Evolutionary conservation across 2,888 invertebrate genomes (phyloP).

Genomic region (Ditylenchus weischeri): DNA sequence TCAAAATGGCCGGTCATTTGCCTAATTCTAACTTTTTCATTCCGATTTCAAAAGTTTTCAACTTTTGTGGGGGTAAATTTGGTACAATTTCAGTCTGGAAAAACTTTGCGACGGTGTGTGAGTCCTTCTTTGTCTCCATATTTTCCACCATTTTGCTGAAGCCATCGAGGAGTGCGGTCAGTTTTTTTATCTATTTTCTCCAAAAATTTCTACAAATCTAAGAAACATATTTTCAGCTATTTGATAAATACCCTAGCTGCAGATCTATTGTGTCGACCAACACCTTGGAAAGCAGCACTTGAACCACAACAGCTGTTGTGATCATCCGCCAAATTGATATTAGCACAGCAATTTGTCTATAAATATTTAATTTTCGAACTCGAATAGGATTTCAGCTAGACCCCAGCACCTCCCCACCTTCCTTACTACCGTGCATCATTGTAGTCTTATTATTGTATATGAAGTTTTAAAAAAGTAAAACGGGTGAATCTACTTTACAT

Average conservation of each 20-base stretch:
- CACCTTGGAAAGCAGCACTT: conserved; percentile 23
- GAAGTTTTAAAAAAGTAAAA: no score
- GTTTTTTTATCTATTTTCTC: background rate
- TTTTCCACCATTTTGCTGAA: conserved; percentile 51
- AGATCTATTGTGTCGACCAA: conserved; percentile 21
- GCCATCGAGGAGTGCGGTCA: conserved; percentile 33
- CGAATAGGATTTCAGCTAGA: no score
- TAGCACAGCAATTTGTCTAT: no score
- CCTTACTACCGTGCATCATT: no score
- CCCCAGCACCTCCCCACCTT: no score
- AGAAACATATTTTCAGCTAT: conserved; percentile 14
- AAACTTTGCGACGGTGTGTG: conserved; percentile 50
- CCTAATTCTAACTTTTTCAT: background rate
- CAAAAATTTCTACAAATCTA: background rate
- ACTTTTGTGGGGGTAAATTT: background rate
- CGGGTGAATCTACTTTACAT: no score
- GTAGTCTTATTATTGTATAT: no score
- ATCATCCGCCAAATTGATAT: no score
- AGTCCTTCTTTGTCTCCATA: conserved; percentile 53
- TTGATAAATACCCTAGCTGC: conserved; percentile 35
- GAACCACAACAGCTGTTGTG: background rate
- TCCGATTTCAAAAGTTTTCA: no score
- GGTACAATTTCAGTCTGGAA: conserved; percentile 46
- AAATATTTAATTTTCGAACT: no score
- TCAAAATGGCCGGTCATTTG: background rate